Evolutionary conservation across 2,797 vertebrate genomes (phyloP), one percentile per base, ranked within the genome.

Genomic region (Monodelphis domestica): DNA sequence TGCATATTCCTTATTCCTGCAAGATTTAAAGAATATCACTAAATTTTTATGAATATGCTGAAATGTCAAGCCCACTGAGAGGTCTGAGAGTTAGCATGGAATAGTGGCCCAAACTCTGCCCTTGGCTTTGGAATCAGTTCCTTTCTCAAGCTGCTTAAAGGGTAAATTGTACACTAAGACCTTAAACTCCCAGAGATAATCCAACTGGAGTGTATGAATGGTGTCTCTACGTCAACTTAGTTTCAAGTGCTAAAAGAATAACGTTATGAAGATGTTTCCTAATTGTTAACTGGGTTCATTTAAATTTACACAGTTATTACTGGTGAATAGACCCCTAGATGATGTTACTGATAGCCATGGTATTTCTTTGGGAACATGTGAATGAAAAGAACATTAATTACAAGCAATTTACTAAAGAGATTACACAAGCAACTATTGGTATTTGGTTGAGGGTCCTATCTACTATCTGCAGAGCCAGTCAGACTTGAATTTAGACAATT

Each of bases 11-110:
- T 91, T 92, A 88, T 93, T 96, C 94, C 95, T 88, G 33, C 56
- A 91, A 95, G 56, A 94, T 59, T 87, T 95, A 59, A 94, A 91
- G n/a, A 94, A 94, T 88, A 50, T 87, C 92, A 91, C 93, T 94
- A 95, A 96, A 93, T 91, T 95, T 53, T 96, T 91, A 95, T 51
- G 89, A 94, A 90, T 88, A 94, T 55, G 94, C 45, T 0, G 28
- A 95, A 93, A 97, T 95, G 78, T 94, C 93, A 96, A 45, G 55
- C 90, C 88, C 95, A 94, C 30, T 95, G 89, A 91, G 63, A 94
- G 53, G 53, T 53, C 50, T n/a, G 53, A 45, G 21, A 45, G 12
- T 21, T 3, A 10, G 70, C 70, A 84, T 45, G n/a, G 17, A 24
- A 78, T 24, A 45, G n/a, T 24, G 17, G 63, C 63, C 21, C n/a